A percentile compares a stretch with the other conserved stretches of the same genome.
These are phyloP conservation scores for Pollicipes pollicipes DNA, from an alignment of 1,140 invertebrate species.

Conservation along the genomic window DNA sequence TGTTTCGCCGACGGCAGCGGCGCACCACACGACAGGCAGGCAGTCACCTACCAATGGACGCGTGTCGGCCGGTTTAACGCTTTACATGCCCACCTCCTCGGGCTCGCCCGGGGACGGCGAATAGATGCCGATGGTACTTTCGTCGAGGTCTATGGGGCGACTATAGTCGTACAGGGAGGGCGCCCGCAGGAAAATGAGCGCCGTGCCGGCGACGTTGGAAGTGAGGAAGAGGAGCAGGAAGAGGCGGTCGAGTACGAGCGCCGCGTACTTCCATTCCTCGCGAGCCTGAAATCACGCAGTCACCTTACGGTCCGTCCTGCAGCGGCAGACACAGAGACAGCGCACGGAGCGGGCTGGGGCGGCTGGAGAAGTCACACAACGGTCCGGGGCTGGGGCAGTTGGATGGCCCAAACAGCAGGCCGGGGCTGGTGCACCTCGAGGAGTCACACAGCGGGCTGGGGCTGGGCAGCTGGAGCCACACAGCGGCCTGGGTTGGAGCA, in stretches of 20 bases:
- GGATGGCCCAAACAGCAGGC: too few species aligned
- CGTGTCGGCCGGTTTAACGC: not conserved
- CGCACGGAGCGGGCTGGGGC: not conserved
- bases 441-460: too few species aligned
- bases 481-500: too few species aligned
- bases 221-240: constrained; percentile 93
- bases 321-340: constrained; percentile 4
- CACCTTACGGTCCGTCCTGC: not conserved
- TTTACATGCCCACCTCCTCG: not conserved
- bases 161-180: constrained; percentile 86
- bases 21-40: not conserved
- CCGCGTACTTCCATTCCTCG: constrained; percentile 98
- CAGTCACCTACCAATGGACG: not conserved
- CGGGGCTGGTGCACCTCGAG: too few species aligned
- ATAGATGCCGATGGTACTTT: constrained; percentile 4
- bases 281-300: constrained; percentile 43
- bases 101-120: not conserved
- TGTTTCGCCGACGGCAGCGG: not conserved
- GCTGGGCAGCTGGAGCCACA: too few species aligned
- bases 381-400: too few species aligned
- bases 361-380: not conserved
- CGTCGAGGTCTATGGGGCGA: constrained; percentile 50
- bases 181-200: constrained; percentile 70
- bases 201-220: constrained; percentile 76
- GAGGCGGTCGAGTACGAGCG: constrained; percentile 92